phyloP scores from a whole-genome alignment of 2,797 vertebrate genomes.

The Sebastes taczanowskii region DNA sequence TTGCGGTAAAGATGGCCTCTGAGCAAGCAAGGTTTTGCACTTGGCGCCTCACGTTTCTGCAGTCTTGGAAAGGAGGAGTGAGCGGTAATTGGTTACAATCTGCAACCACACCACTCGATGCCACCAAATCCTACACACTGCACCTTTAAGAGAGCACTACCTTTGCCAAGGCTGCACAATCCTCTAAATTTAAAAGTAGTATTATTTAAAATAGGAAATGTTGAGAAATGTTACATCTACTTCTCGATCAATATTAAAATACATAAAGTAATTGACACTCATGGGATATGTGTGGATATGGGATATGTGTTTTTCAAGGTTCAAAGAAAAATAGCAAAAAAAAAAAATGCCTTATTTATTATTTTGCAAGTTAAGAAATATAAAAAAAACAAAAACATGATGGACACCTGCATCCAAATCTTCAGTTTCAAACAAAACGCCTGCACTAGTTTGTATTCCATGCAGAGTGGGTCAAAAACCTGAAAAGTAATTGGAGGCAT shows the following conservation, averaged over 20 bases:
- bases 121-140: no score
- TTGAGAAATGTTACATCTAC: conserved; percentile 1
- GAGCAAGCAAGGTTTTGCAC: no score
- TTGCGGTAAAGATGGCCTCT: no score
- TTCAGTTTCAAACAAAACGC: background rate
- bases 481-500: background rate
- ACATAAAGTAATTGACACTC: background rate
- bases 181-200: background rate
- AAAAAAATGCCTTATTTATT: background rate
- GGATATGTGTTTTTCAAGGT: background rate
- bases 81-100: no score
- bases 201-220: background rate
- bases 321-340: background rate
- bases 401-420: background rate
- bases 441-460: background rate
- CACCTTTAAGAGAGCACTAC: no score
- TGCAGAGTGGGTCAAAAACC: conserved; percentile 1
- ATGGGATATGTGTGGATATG: no score
- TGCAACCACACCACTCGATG: no score
- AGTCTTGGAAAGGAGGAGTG: no score
- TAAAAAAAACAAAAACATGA: background rate
- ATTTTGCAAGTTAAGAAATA: background rate
- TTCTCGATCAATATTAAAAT: background rate
- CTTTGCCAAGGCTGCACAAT: background rate
- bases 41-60: no score